Base-by-base conservation (phyloP, 2,797 vertebrate genomes). In the Allobates femoralis region DNA sequence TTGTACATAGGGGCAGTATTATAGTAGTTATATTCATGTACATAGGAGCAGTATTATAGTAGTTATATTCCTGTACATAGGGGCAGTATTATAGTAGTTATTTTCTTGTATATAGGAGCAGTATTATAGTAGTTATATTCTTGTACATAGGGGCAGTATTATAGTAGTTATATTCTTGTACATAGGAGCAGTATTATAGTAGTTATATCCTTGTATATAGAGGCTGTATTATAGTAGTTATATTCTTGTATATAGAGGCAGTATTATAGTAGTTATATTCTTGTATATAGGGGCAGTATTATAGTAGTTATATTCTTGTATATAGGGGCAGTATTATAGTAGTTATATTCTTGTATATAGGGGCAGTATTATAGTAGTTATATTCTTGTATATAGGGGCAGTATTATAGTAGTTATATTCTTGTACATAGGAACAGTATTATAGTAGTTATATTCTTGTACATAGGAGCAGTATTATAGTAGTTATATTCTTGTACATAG, bases 31-130 rank as follows among this genome's bases (percentile, higher is more conserved):
- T 56, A 56, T 58, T 58, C 56, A 7, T 58, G 56, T 58, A 58
- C 11, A 58, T 58, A 58, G 56, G 21, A 10, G 62, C 28, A 32
- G 62, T 66, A 66, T 66, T 66, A 66, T 66, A 66, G 62, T 66
- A 66, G 62, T 66, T 66, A 66, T 66, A 66, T 66, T 66, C 62
- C 19, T 66, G 62, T 66, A n/a, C n/a, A n/a, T n/a, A n/a, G n/a
- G n/a, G n/a, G n/a, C n/a, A n/a, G n/a, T n/a, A n/a, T n/a, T n/a
- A n/a, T n/a, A n/a, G n/a, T n/a, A n/a, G n/a, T n/a, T n/a, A n/a
- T n/a, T n/a, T n/a, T n/a, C n/a, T n/a, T n/a, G n/a, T n/a, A n/a
- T n/a, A n/a, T n/a, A n/a, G n/a, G n/a, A n/a, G n/a, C n/a, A n/a
- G n/a, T n/a, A n/a, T n/a, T n/a, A n/a, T n/a, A n/a, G n/a, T n/a